Evolutionary conservation across 2,888 invertebrate species (phyloP).

Genomic region (Sphaeridia pumilis): DNA sequence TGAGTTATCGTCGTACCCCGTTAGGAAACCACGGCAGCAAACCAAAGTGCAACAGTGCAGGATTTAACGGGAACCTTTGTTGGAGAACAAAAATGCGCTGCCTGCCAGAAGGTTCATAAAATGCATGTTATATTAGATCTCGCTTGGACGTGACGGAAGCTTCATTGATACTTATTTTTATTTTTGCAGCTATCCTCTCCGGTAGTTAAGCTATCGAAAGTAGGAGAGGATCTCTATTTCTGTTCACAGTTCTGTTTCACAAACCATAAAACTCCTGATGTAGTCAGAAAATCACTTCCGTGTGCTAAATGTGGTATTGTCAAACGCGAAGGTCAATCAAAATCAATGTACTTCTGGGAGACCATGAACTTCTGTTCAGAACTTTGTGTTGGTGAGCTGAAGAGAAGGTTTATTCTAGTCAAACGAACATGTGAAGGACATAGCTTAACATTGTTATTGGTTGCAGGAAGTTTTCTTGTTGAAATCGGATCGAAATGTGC

Average conservation of each 20-base stretch:
- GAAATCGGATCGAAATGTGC: slow-evolving; percentile 64
- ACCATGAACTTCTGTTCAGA: slow-evolving; percentile 90
- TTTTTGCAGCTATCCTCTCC: slow-evolving; percentile 17
- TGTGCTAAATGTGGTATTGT: slow-evolving; percentile 30
- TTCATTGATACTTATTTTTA: not conserved
- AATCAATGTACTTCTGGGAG: slow-evolving; percentile 53
- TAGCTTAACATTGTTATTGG: not conserved
- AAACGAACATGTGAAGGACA: not conserved
- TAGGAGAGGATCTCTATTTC: slow-evolving; percentile 25
- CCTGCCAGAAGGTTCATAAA: no score
- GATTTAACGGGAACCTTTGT: no score
- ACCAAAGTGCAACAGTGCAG: no score
- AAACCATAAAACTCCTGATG: slow-evolving; percentile 26
- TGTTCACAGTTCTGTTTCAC: slow-evolving; percentile 33
- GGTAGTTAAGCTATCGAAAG: slow-evolving; percentile 24
- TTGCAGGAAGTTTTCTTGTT: slow-evolving; percentile 55
- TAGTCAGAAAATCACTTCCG: slow-evolving; percentile 21
- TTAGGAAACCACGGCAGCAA: no score
- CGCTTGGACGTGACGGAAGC: no score
- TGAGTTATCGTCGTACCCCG: no score
- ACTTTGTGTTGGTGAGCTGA: slow-evolving; percentile 55
- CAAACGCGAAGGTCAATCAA: slow-evolving; percentile 14
- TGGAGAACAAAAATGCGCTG: no score
- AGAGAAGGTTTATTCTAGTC: slow-evolving; percentile 2
- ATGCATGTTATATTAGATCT: no score